These are phyloP conservation scores for Drosophila setifemur DNA, from an alignment of 1,140 invertebrate genomes.

Conservation along the genomic window DNA sequence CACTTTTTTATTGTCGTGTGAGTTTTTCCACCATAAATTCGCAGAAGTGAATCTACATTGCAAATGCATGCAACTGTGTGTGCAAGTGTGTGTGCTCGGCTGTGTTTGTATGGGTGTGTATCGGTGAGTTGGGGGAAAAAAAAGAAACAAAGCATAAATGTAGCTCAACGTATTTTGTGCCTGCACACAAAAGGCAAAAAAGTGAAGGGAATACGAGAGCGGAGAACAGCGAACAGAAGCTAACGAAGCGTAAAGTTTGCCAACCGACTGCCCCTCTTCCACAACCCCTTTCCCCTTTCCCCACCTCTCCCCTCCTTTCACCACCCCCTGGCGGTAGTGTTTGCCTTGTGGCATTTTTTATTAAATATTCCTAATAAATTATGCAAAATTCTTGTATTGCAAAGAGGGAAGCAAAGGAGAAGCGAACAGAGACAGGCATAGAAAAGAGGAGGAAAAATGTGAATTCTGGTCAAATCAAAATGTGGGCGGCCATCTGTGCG, in stretches of 20 bases:
- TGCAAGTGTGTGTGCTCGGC: neutral
- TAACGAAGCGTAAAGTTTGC: slow-evolving; percentile 79
- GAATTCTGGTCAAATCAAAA: slow-evolving; percentile 61
- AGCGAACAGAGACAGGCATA: neutral
- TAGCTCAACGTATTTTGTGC: slow-evolving; percentile 63
- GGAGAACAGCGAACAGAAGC: slow-evolving; percentile 61
- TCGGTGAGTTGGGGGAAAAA: slow-evolving; percentile 18
- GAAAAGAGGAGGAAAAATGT: slow-evolving; percentile 2
- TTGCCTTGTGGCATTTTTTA: slow-evolving; percentile 78
- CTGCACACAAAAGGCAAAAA: slow-evolving; percentile 45
- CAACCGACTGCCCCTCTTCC: slow-evolving; percentile 42
- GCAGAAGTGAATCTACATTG: slow-evolving; percentile 77
- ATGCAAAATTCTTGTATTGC: slow-evolving; percentile 76
- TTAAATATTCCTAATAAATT: slow-evolving; percentile 80
- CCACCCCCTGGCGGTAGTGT: slow-evolving; percentile 39
- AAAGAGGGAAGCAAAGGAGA: slow-evolving; percentile 16
- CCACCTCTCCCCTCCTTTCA: neutral
- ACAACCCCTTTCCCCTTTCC: neutral
- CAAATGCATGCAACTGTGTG: slow-evolving; percentile 60
- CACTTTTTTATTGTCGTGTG: slow-evolving; percentile 40
- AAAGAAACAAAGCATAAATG: slow-evolving; percentile 74
- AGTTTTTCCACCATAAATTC: slow-evolving; percentile 70
- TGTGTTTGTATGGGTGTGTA: slow-evolving; percentile 1
- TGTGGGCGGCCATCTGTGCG: slow-evolving; percentile 31
- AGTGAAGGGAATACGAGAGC: neutral